phyloP scores from a whole-genome alignment of 2,113 vertebrate species.

The Ariopsis seemanni region DNA sequence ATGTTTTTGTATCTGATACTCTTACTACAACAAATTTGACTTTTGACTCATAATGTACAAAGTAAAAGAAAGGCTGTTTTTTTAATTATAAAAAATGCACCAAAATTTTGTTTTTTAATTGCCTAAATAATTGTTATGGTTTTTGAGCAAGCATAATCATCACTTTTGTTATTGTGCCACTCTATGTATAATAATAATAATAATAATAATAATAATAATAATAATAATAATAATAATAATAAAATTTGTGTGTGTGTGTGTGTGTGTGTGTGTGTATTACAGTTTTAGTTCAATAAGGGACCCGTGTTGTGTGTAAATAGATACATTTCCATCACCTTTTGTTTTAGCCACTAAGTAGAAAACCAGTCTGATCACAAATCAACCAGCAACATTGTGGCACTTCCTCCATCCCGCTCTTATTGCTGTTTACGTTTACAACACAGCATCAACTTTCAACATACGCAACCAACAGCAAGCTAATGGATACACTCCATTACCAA shows the following conservation, averaged over 20 bases:
- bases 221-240: too few relatives aligned
- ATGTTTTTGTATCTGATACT: neutral
- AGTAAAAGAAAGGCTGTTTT: neutral
- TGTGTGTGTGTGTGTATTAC: slow-evolving; percentile 14
- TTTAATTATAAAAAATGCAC: neutral
- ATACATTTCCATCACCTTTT: slow-evolving; percentile 38
- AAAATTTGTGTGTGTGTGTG: neutral
- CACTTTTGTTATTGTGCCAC: neutral
- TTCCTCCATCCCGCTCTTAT: slow-evolving; percentile 25
- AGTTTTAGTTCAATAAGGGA: slow-evolving; percentile 37
- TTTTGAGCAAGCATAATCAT: neutral
- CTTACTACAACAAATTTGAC: neutral
- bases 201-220: too few relatives aligned
- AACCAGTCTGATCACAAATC: slow-evolving; percentile 36
- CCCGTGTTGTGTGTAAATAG: slow-evolving; percentile 51
- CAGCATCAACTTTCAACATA: slow-evolving; percentile 12
- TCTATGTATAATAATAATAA: neutral
- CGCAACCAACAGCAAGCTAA: neutral
- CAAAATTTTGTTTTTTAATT: neutral
- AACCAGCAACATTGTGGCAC: slow-evolving; percentile 32
- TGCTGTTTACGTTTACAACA: slow-evolving; percentile 39
- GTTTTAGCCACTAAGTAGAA: slow-evolving; percentile 25
- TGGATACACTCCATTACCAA: neutral
- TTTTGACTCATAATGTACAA: neutral
- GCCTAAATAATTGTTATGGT: neutral